Evolutionary conservation across 2,113 vertebrate genomes (phyloP).

Genomic region (Mus musculus): GRCm39 chr3:144063001-144063500

Average conservation of each 20-base stretch:
- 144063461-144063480: neutral
- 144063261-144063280: constrained; percentile 42
- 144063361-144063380: constrained; percentile 36
- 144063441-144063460: neutral
- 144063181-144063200: constrained; percentile 67
- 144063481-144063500: constrained; percentile 23
- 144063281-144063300: constrained; percentile 59
- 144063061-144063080: constrained; percentile 81
- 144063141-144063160: constrained; percentile 85
- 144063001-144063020: constrained; percentile 85
- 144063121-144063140: constrained; percentile 76
- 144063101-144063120: constrained; percentile 82
- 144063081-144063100: constrained; percentile 78
- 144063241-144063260: neutral
- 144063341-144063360: constrained; percentile 40
- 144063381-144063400: neutral
- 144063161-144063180: constrained; percentile 73
- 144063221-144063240: constrained; percentile 41
- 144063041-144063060: constrained; percentile 91
- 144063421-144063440: neutral
- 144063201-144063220: neutral
- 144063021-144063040: constrained; percentile 86
- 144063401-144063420: constrained; percentile 42
- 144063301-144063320: constrained; percentile 63
- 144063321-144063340: constrained; percentile 54